phyloP scores from a whole-genome alignment of 2,113 vertebrate species.

The Phocoena sinus region DNA sequence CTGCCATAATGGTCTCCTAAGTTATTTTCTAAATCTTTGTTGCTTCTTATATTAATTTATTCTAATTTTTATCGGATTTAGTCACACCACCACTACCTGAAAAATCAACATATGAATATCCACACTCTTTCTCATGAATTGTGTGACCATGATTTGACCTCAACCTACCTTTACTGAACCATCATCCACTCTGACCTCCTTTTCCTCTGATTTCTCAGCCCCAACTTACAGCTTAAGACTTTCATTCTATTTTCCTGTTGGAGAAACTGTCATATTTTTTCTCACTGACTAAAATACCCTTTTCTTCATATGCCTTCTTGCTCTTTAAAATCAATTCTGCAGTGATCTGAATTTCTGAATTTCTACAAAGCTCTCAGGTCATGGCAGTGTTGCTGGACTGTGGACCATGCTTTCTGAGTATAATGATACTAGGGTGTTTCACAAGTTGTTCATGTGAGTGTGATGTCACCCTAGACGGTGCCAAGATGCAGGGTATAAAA shows the following conservation, averaged over 20 bases:
- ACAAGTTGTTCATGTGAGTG: neutral
- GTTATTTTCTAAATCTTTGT: neutral
- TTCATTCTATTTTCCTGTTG: neutral
- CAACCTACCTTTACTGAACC: neutral
- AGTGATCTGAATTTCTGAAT: neutral
- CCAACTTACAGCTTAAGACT: neutral
- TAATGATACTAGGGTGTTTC: neutral
- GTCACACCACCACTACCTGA: neutral
- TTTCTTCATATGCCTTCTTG: neutral
- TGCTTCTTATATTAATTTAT: neutral
- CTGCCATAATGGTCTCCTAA: neutral
- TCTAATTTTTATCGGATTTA: neutral
- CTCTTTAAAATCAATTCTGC: neutral
- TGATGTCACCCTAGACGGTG: neutral
- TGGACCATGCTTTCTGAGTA: neutral
- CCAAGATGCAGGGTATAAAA: neutral
- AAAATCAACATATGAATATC: neutral
- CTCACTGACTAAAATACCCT: neutral
- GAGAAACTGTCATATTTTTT: neutral
- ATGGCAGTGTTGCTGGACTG: neutral
- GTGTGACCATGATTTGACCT: neutral
- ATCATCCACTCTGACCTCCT: neutral
- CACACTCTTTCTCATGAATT: neutral
- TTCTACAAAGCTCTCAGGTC: neutral
- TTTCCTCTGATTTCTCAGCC: neutral